Percentiles rank a stretch among this genome's conserved stretches.
phyloP scores from a whole-genome alignment of 2,888 invertebrate genomes.

The Opisthograptis luteolata region DNA sequence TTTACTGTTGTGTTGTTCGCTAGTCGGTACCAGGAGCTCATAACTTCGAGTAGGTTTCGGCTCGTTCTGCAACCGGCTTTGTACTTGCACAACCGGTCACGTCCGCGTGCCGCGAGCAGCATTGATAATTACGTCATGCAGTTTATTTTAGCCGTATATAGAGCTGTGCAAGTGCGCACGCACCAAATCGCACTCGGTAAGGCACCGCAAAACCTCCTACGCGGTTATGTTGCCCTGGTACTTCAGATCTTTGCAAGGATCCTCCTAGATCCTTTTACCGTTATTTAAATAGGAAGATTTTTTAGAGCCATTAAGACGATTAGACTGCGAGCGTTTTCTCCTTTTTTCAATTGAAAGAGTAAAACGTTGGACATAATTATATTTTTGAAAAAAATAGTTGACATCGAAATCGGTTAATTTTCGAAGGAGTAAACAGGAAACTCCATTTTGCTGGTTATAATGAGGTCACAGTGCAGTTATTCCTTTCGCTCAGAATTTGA shows the following conservation, averaged over 20 bases:
- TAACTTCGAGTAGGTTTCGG: constrained; percentile 56
- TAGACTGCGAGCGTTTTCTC: no score
- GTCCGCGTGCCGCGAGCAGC: constrained; percentile 68
- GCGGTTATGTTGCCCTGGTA: constrained; percentile 67
- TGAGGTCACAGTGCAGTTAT: no score
- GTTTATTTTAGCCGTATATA: constrained; percentile 76
- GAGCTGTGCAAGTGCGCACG: constrained; percentile 60
- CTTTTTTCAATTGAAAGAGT: no score
- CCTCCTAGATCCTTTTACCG: constrained; percentile 40
- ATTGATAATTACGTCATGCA: constrained; percentile 77
- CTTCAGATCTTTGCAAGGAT: constrained; percentile 66
- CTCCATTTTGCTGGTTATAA: no score
- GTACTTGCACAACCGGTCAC: constrained; percentile 74
- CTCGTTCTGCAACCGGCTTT: constrained; percentile 57
- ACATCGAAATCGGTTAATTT: no score
- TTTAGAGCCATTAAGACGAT: constrained; percentile 38
- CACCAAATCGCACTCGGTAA: constrained; percentile 63
- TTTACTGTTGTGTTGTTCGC: constrained; percentile 23
- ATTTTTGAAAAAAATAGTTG: no score
- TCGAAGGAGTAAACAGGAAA: no score
- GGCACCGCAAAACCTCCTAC: constrained; percentile 59
- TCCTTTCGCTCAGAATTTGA: no score
- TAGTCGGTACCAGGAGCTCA: constrained; percentile 69
- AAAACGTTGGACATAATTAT: no score
- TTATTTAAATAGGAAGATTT: no score